Evolutionary conservation across 1,140 invertebrate species (phyloP), one percentile per base, ranked within the genome.

Genomic region (Drosophila micromelanica): DNA sequence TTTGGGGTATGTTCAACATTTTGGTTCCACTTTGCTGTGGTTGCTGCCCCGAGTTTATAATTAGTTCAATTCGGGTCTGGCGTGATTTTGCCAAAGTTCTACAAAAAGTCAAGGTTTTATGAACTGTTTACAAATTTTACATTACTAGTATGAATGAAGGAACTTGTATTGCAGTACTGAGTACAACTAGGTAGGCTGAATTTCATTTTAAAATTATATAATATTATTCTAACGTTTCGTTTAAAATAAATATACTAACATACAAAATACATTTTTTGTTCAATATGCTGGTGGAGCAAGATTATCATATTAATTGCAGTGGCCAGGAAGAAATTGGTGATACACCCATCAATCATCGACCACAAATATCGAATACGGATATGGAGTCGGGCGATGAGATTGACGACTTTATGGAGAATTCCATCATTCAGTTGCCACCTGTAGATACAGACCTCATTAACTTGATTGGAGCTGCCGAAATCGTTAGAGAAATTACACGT

Each of bases 21-120:
- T 70, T 70, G 67, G 70, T 80, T 61, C 23, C 42, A 71, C 60
- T 62, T 78, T 56, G 27, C 42, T 57, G 15, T 52, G 35, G 15
- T 6, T 37, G 37, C 15, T 12, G 17, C 43, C 49, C 48, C 68
- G 54, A 75, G 65, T 65, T 86, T 86, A 78, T 86, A 86, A 81
- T 86, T 86, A 78, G 81, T 80, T 87, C 69, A 72, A 76, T 30
- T 76, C 43, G 57, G 56, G 59, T 65, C 60, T 70, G 60, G 8
- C 52, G 57, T 46, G 17, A 35, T 35, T 17, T 52, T 35, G 3
- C 4, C 30, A 9, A 52, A 35, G 30, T 30, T 17, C 57, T 60
- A 15, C 8, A 37, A 37, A 27, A 27, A 42, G 70, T 73, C 75
- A 68, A 59, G 77, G 37, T 40, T 20, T 48, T n/a, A 49, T 23